A percentile compares a stretch with the other conserved stretches of the same genome.
Conservation (phyloP, 1,140 invertebrate species). For the Drosophila kikkawai region DNA sequence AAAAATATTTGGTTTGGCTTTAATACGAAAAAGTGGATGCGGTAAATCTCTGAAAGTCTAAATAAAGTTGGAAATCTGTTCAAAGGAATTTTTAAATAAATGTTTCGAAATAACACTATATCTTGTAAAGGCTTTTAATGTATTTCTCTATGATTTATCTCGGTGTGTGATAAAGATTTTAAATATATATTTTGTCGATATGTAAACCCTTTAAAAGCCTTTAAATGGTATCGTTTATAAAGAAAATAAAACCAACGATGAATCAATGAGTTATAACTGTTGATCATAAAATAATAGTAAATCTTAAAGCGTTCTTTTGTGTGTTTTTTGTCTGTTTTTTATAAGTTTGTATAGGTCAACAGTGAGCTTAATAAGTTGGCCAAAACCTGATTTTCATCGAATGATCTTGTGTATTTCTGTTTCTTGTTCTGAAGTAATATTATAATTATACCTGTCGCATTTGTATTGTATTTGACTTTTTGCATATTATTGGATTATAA, state of each 20-base stretch:
- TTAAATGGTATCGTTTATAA: not conserved
- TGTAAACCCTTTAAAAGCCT: not conserved
- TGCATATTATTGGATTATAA: not conserved
- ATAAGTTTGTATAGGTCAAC: constrained; percentile 9
- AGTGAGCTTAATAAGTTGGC: not conserved
- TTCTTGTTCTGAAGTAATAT: not conserved
- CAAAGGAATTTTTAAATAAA: not conserved
- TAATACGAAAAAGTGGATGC: not conserved
- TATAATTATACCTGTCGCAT: constrained; percentile 7
- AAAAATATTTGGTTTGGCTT: constrained; percentile 35
- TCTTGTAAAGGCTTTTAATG: not conserved
- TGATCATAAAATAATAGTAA: constrained; percentile 1
- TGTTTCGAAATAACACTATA: not conserved
- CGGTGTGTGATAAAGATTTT: not conserved
- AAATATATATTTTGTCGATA: not conserved
- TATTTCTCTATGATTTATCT: not conserved
- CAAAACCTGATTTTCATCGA: constrained; percentile 6
- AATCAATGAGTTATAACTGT: constrained; percentile 3
- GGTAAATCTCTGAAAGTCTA: not conserved
- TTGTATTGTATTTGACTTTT: not conserved
- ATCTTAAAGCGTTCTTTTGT: not conserved
- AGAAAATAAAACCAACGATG: not conserved
- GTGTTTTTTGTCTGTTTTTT: not conserved
- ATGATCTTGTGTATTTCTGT: not conserved
- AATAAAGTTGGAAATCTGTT: not conserved